Conservation (phyloP, 2,888 invertebrate genomes). For the Pammene fasciana region DNA sequence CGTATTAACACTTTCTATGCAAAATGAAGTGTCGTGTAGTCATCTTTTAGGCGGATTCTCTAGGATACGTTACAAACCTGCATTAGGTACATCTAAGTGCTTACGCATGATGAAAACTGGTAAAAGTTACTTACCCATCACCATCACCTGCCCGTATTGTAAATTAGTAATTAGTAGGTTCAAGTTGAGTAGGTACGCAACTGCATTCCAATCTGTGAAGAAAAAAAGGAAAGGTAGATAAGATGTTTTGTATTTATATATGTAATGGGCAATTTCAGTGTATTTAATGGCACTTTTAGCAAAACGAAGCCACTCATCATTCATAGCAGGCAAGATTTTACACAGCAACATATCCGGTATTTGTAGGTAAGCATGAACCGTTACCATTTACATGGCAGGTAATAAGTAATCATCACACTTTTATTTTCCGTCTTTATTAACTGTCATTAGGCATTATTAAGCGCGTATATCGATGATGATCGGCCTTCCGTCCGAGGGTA, state of each 20-base stretch:
- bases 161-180: no score
- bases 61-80: no score
- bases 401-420: constrained; percentile 79
- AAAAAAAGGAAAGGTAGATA: neutral
- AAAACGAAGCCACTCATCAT: constrained; percentile 8
- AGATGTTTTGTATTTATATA: constrained; percentile 12
- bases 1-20: no score
- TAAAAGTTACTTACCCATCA: no score
- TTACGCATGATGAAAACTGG: no score
- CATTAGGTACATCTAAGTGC: no score
- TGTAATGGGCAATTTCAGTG: constrained; percentile 8
- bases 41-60: no score
- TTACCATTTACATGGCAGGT: constrained; percentile 60
- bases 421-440: constrained; percentile 81
- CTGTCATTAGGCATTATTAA: constrained; percentile 83
- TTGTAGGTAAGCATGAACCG: constrained; percentile 47
- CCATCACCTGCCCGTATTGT: no score
- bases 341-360: constrained; percentile 29
- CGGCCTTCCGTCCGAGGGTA: constrained; percentile 80
- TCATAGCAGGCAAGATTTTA: constrained; percentile 30
- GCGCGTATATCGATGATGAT: constrained; percentile 78
- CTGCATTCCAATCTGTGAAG: neutral
- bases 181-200: neutral
- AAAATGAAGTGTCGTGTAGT: no score
- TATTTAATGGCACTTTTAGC: constrained; percentile 17